Evolutionary conservation across 2,888 invertebrate genomes (phyloP).

Genomic region (Xanthorhoe designata): DNA sequence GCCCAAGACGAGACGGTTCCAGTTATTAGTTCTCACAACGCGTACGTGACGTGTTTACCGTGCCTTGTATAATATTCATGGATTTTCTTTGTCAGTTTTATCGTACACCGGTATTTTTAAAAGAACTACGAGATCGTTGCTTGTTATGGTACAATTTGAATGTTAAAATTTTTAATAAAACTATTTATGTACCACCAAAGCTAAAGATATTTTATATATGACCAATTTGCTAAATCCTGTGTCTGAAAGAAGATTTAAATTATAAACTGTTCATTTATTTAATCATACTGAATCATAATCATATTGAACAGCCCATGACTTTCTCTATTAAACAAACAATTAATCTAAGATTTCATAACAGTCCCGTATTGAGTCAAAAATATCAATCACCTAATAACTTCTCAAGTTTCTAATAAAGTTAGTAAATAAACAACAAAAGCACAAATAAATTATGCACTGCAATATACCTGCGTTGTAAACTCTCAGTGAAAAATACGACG

Average conservation of each 20-base stretch:
- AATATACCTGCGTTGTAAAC: conserved; percentile 5
- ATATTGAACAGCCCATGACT: no score
- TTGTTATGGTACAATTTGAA: background rate
- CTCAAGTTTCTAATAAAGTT: background rate
- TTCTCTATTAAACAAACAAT: no score
- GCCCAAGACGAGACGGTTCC: conserved; percentile 42
- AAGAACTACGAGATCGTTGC: background rate
- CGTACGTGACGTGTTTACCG: conserved; percentile 52
- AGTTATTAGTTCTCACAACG: conserved; percentile 46
- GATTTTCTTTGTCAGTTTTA: conserved; percentile 46
- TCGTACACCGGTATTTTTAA: conserved; percentile 10
- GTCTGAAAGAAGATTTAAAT: no score
- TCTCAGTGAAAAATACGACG: conserved; percentile 40
- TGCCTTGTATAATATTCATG: conserved; percentile 53
- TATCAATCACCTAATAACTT: no score
- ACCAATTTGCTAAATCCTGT: no score
- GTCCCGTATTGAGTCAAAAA: no score
- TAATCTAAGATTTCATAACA: no score
- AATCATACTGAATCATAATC: no score
- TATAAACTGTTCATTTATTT: no score
- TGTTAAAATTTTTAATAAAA: no score
- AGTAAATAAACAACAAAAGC: background rate
- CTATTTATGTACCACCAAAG: no score
- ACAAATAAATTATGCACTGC: background rate
- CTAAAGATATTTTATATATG: no score